These are phyloP conservation scores for Nibea albiflora DNA, from an alignment of 2,113 vertebrate genomes.

Conservation along the genomic window DNA sequence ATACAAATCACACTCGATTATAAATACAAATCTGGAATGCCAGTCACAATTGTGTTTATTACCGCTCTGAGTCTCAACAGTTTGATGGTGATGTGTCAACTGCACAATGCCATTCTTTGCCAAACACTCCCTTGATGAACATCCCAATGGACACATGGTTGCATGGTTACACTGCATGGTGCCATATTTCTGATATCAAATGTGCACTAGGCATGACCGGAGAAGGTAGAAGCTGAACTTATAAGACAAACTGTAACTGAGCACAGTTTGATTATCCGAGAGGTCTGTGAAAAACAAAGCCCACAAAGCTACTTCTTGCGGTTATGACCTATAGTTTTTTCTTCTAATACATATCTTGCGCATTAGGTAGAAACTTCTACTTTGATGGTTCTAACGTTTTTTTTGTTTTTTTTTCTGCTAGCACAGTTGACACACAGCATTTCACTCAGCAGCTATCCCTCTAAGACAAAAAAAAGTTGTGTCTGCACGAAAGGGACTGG, in stretches of 20 bases:
- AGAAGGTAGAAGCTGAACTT: not conserved
- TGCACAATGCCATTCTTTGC: conserved; percentile 1
- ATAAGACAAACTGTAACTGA: not conserved
- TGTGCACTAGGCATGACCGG: not conserved
- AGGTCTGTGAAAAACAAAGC: conserved; percentile 4
- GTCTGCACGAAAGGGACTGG: not conserved
- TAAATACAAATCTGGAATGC: conserved; percentile 3
- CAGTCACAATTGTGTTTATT: not conserved
- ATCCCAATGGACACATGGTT: not conserved
- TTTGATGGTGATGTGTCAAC: conserved; percentile 23
- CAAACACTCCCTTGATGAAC: not conserved
- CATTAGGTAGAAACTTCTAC: conserved; percentile 7
- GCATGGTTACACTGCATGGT: not conserved
- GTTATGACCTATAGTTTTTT: not conserved
- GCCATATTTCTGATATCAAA: not conserved
- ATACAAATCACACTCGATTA: conserved; percentile 3
- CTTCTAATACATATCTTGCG: not conserved
- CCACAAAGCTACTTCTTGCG: not conserved
- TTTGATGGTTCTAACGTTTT: not conserved
- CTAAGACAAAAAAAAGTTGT: not conserved
- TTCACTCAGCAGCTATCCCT: not conserved
- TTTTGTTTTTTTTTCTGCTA: conserved; percentile 11
- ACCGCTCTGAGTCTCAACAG: conserved; percentile 14
- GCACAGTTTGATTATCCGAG: not conserved
- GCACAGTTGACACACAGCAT: conserved; percentile 10